Base-by-base conservation (phyloP, 2,888 invertebrate species). In the Cecidostiba fungosa region DNA sequence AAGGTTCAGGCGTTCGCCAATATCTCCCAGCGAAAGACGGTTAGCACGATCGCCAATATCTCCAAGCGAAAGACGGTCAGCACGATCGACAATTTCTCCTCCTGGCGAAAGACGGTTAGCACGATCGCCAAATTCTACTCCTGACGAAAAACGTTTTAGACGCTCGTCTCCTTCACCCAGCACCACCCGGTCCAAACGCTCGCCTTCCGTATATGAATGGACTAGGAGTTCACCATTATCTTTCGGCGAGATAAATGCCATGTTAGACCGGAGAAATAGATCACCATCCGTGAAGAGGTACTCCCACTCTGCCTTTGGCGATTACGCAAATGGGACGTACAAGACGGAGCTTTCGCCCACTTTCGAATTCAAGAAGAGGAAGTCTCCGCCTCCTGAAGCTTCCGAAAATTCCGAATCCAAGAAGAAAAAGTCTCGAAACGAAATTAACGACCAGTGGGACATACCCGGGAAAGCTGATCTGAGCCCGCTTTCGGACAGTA, bases 401-500 rank as follows among this genome's bases (percentile, higher is more conserved):
- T 23, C 23, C 5, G 54, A 23, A 59, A 59, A 1, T 59, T 59
- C 54, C n/a, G 23, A 23, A 59, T 3, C 6, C 23, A 59, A 23
- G 6, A n/a, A 19, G 54, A 23, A n/a, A 59, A 2, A 59, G n/a
- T 59, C 54, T n/a, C 5, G 19, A 54, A 19, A 54, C 19, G 19
- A 19, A 54, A 54, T 19, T 54, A 5, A n/a, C 32, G 59, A 54
- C 23, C 50, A 50, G 6, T 47, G 76, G 76, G 50, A 76, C 23
- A 76, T 50, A 47, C 73, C 73, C 12, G 43, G n/a, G 23, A n/a
- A 59, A 59, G 54, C 54, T 59, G 54, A 59, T n/a, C 19, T 76
- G 16, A 76, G 76, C n/a, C 29, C 50, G 26, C 0, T 47, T 1
- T 29, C 23, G 32, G 29, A 54, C 3, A 26, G 2, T 16, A 1